phyloP scores from a whole-genome alignment of 2,888 invertebrate species.

The Sphecodes monilicornis region DNA sequence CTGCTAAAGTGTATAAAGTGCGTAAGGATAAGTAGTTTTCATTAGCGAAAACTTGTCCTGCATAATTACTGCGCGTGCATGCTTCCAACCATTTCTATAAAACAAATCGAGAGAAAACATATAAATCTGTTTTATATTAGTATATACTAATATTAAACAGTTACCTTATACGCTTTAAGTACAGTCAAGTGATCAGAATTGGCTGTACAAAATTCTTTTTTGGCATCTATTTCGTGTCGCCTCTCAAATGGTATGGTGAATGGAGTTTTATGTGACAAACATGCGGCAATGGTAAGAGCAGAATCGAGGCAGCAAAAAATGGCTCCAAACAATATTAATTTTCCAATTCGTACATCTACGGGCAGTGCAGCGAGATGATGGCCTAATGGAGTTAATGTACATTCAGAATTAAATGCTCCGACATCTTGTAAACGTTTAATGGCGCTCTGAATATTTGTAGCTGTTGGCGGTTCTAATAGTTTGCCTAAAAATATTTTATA shows the following conservation, averaged over 20 bases:
- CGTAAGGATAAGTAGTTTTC: conserved; percentile 93
- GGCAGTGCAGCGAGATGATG: conserved; percentile 95
- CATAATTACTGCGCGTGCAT: conserved; percentile 87
- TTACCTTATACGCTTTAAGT: conserved; percentile 93
- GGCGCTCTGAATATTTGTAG: conserved; percentile 89
- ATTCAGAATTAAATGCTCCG: conserved; percentile 91
- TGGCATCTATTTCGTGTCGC: conserved; percentile 89
- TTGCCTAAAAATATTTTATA: conserved; percentile 85
- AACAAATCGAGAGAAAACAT: conserved; percentile 37
- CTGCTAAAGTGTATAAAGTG: conserved; percentile 93
- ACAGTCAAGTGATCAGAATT: conserved; percentile 96
- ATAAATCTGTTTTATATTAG: not conserved
- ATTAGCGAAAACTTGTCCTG: conserved; percentile 91
- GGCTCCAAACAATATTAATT: conserved; percentile 95
- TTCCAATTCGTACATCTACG: conserved; percentile 96
- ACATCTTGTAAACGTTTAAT: conserved; percentile 90
- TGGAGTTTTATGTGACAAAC: conserved; percentile 92
- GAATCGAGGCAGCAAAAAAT: conserved; percentile 97
- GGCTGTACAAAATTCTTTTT: conserved; percentile 90
- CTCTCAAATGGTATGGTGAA: conserved; percentile 92
- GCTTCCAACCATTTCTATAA: conserved; percentile 92
- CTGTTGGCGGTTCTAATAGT: conserved; percentile 90
- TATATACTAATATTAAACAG: conserved; percentile 5
- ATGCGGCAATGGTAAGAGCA: conserved; percentile 95
- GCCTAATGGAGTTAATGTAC: conserved; percentile 93